Base-by-base conservation (phyloP, 30 jellyfish, hydroid and myxozoan genomes). In the Morbakka virulenta region DNA sequence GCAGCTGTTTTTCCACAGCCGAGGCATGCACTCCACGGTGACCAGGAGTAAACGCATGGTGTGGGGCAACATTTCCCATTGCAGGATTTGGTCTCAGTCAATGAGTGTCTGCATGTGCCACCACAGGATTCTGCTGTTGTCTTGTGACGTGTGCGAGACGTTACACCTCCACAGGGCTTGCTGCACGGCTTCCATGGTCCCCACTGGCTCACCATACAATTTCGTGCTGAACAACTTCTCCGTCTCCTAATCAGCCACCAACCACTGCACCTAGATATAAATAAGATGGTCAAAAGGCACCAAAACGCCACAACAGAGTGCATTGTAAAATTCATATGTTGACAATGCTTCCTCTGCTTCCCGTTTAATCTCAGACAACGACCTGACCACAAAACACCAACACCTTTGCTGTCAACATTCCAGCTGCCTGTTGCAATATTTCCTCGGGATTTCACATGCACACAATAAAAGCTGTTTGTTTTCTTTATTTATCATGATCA, bases 1-100 rank as follows among this genome's bases (percentile, higher is more conserved):
- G 77, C 50, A 27, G 93, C 96, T n/a, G 72, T 69, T 26, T 67
- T 76, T 4, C 96, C 96, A 75, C 96, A 87, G 30, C 96, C 96
- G 25, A 21, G 73, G 71, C 96, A 87, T 9, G 81, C 20, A 20
- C 94, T 83, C 96, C 96, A 87, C 2, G 87, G 2, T 3, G 90
- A 64, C 94, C 85, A 87, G 23, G 78, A 65, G 13, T 80, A 80
- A 1, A 76, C 29, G 65, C 96, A 87, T 28, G 20, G 29, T 24
- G 66, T 64, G 28, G 96, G 96, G 35, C 96, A 87, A 67, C 96
- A 87, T 21, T 25, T 76, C 29, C 94, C 52, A 35, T 87, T 87
- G 82, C 96, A 87, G 9, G 80, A 82, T 13, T 20, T 35, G 6
- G 77, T 63, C 47, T 83, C 78, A 20, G 80, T 52, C 21, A 83